Evolutionary conservation across 2,797 vertebrate species (phyloP), one percentile per base, ranked within the genome.

Genomic region (Parambassis ranga): DNA sequence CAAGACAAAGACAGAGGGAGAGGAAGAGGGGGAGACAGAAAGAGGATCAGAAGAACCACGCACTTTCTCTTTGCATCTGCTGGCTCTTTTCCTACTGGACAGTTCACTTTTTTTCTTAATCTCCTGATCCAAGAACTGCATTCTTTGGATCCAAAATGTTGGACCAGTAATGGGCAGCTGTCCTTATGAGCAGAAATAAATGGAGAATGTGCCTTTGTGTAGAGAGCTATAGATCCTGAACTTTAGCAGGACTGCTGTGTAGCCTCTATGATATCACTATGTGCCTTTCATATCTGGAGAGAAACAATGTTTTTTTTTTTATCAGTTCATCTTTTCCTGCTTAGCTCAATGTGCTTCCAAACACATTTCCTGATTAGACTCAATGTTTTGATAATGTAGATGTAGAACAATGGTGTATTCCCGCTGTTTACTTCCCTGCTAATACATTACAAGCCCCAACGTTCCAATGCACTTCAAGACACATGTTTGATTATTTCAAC

Each of bases 291-390:
- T 53, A 66, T 68, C 56, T 69, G 32, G 11, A 58, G 38, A 43
- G 11, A 73, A 72, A 62, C 27, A 24, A 35, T 20, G 39, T 33
- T 65, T 63, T 77, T 20, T 39, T 33, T 65, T 63, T 77, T 65
- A 83, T 79, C 71, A 20, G 26, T 31, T 15, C 8, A 31, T 75
- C 49, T 64, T 71, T 70, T 75, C 65, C 62, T 58, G 50, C 67
- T 63, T 5, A 50, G 33, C 47, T 66, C 63, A 85, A 79, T 64
- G 44, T 59, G 62, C 59, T 74, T 63, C 28, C 43, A 72, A 76
- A 56, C 62, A 69, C 59, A 71, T 65, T 89, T 88, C 82, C 75
- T 84, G 79, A 85, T 83, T 77, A 53, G 77, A 75, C 46, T 31
- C n/a, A 50, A 64, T 59, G 73, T 77, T 71, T 73, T 61, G 59